These are phyloP conservation scores for Acromyrmex heyeri DNA, from an alignment of 1,140 invertebrate genomes.

Conservation along the genomic window DNA sequence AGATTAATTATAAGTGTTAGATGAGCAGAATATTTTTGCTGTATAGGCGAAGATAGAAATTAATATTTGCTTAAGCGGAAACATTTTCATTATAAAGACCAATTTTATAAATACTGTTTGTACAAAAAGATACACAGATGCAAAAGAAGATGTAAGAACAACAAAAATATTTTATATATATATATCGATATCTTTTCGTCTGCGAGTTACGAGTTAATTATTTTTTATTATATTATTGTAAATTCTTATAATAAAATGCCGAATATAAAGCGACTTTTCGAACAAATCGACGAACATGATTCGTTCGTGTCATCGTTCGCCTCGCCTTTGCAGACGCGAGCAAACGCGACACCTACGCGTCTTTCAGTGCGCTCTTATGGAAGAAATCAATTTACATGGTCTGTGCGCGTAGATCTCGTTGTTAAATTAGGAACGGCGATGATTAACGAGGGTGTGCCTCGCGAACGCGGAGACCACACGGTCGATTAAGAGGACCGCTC, in stretches of 20 bases:
- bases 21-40: background rate
- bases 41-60: background rate
- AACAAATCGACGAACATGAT: background rate
- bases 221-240: background rate
- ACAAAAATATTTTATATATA: background rate
- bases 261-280: background rate
- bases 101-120: background rate
- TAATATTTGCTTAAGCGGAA: background rate
- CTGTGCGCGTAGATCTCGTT: constrained; percentile 25
- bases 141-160: background rate
- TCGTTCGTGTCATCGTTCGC: background rate
- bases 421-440: constrained; percentile 42
- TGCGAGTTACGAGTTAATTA: background rate
- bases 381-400: constrained; percentile 57
- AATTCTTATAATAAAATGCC: background rate
- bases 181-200: too few relatives aligned
- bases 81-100: background rate
- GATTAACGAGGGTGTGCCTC: constrained; percentile 50
- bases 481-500: constrained; percentile 51
- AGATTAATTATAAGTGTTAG: constrained; percentile 38
- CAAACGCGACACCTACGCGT: background rate
- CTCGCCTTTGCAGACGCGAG: background rate
- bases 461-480: constrained; percentile 28
- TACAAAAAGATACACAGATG: background rate
- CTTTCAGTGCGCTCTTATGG: constrained; percentile 33